Conservation (phyloP, 1,140 invertebrate species). For the Anoplolepis gracilipes region DNA sequence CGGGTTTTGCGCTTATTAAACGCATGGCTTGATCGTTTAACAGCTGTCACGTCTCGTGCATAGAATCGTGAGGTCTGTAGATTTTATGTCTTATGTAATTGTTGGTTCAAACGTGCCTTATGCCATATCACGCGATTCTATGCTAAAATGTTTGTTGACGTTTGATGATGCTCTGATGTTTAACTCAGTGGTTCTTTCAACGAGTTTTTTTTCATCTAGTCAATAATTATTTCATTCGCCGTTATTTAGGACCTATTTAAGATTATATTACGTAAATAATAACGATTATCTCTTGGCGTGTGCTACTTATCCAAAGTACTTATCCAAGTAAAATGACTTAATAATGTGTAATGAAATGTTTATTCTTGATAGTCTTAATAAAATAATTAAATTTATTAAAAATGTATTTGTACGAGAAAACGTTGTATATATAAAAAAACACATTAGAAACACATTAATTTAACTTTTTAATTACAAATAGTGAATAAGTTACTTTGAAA, state of each 20-base stretch:
- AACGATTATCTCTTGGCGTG: neutral
- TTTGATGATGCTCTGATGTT: slow-evolving; percentile 8
- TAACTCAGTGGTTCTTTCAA: slow-evolving; percentile 4
- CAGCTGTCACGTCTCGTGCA: slow-evolving; percentile 29
- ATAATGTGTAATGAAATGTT: neutral
- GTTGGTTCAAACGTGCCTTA: slow-evolving; percentile 25
- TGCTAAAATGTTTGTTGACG: slow-evolving; percentile 31
- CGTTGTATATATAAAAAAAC: too few species aligned
- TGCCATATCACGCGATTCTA: slow-evolving; percentile 56
- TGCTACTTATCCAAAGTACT: neutral
- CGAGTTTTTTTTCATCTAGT: neutral
- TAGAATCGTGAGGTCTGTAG: slow-evolving; percentile 18
- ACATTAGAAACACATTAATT: neutral
- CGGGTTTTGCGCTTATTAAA: neutral
- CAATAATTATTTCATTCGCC: slow-evolving; percentile 19
- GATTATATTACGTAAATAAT: slow-evolving; percentile 13
- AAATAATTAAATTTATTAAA: neutral
- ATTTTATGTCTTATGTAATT: slow-evolving; percentile 52
- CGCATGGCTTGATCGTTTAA: slow-evolving; percentile 18
- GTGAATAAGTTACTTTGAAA: neutral
- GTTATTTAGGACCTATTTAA: neutral
- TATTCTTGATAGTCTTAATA: neutral
- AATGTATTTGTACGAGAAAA: neutral
- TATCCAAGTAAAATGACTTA: neutral
- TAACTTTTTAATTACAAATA: neutral